phyloP scores from a whole-genome alignment of 64 coral and sea anemone species.

The Montipora sp. region DNA sequence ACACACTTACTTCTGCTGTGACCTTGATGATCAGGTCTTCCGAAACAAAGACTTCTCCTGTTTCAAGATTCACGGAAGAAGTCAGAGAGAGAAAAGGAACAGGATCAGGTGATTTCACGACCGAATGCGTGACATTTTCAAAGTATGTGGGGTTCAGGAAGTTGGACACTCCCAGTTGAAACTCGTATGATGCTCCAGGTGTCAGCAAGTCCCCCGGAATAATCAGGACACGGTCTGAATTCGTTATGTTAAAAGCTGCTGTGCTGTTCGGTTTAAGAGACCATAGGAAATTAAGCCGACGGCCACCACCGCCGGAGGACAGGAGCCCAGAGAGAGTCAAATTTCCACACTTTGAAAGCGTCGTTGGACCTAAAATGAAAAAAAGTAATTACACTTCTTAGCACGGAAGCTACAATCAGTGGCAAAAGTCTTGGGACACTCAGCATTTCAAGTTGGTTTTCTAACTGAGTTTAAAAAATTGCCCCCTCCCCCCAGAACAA shows the following conservation, averaged over 20 bases:
- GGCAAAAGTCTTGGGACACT: too few relatives aligned
- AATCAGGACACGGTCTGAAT: conserved; percentile 6
- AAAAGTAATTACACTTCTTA: neutral
- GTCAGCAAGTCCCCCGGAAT: conserved; percentile 32
- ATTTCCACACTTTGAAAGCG: conserved; percentile 66
- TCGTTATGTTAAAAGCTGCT: neutral
- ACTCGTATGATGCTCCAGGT: conserved; percentile 39
- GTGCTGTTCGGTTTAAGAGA: conserved; percentile 7
- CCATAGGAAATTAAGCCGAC: conserved; percentile 62
- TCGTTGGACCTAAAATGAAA: conserved; percentile 44
- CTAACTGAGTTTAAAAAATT: too few relatives aligned
- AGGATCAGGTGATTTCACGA: conserved; percentile 38
- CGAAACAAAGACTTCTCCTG: conserved; percentile 36
- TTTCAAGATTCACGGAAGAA: conserved; percentile 32
- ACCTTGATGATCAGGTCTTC: conserved; percentile 41
- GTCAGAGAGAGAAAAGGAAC: conserved; percentile 41
- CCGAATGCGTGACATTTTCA: conserved; percentile 20
- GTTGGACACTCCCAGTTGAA: conserved; percentile 58
- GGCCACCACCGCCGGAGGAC: conserved; percentile 74
- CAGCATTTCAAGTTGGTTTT: too few relatives aligned
- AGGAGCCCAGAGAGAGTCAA: conserved; percentile 67
- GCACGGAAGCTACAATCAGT: too few relatives aligned
- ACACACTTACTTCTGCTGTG: conserved; percentile 28
- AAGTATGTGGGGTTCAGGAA: conserved; percentile 33
- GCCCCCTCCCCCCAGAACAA: too few relatives aligned